phyloP scores from a whole-genome alignment of 2,888 invertebrate genomes.

The Nemurella pictetii region DNA sequence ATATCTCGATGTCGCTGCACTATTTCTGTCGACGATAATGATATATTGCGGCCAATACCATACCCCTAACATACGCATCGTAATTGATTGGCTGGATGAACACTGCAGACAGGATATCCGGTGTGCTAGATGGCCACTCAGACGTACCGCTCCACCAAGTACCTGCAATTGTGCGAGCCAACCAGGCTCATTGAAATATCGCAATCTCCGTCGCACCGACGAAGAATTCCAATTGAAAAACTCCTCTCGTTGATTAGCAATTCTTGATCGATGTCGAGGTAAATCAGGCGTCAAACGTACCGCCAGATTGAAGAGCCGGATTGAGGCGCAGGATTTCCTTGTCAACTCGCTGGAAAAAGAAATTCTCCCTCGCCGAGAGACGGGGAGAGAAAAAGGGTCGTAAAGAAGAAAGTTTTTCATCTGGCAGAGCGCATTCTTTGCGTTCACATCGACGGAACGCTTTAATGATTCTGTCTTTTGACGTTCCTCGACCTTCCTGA shows the following conservation, averaged over 20 bases:
- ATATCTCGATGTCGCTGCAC: not conserved
- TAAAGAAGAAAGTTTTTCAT: not conserved
- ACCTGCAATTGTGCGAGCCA: not conserved
- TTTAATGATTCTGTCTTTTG: conserved; percentile 12
- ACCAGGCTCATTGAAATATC: not conserved
- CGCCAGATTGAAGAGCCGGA: not conserved
- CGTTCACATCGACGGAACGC: not conserved
- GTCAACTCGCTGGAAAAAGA: not conserved
- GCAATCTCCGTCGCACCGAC: not conserved
- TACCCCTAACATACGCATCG: not conserved
- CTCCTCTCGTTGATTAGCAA: not conserved
- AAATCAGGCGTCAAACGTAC: conserved; percentile 1
- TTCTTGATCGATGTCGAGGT: not conserved
- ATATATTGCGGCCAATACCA: not conserved
- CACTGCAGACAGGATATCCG: not conserved
- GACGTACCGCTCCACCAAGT: no score
- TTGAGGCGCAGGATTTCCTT: not conserved
- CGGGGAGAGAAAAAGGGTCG: not conserved
- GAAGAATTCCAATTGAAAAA: not conserved
- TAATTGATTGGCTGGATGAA: not conserved
- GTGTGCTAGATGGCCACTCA: not conserved
- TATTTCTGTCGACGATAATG: not conserved
- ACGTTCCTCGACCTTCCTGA: not conserved
- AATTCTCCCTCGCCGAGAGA: not conserved
- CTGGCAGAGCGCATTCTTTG: not conserved